Percentiles rank a stretch among this genome's conserved stretches.
Conservation (phyloP, 2,797 vertebrate species). For the Chiroxiphia lanceolata region DNA sequence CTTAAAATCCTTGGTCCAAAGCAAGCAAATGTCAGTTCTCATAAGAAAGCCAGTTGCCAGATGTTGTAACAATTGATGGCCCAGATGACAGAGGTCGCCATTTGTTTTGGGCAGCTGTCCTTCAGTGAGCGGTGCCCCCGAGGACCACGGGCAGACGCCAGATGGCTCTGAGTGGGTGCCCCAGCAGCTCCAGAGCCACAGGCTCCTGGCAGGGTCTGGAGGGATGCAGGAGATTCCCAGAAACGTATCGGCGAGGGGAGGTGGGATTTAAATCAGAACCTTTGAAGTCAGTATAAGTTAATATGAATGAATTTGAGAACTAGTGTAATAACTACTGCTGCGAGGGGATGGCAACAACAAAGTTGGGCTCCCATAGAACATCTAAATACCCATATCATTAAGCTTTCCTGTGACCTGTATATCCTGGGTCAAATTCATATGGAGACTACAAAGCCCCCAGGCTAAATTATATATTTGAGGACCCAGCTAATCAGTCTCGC, state of each 20-base stretch:
- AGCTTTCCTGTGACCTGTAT: slow-evolving; percentile 30
- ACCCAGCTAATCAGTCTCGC: slow-evolving; percentile 25
- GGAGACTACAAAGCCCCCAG: slow-evolving; percentile 11
- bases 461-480: slow-evolving; percentile 33
- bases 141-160: not conserved
- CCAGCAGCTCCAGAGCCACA: not conserved
- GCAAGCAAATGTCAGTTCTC: slow-evolving; percentile 42
- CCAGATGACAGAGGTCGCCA: slow-evolving; percentile 60
- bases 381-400: slow-evolving; percentile 20
- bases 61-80: slow-evolving; percentile 66
- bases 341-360: not conserved
- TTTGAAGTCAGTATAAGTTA: not conserved
- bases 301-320: not conserved
- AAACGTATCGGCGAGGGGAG: not conserved
- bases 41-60: slow-evolving; percentile 51
- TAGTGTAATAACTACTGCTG: not conserved
- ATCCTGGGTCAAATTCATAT: slow-evolving; percentile 33
- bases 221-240: not conserved
- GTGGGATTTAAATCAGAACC: not conserved
- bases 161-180: slow-evolving; percentile 44
- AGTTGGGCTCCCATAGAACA: not conserved
- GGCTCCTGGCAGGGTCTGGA: not conserved
- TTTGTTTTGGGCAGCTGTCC: slow-evolving; percentile 60
- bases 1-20: not conserved
- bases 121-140: not conserved